A percentile compares a stretch with the other conserved stretches of the same genome.
phyloP scores from a whole-genome alignment of 2,888 invertebrate species.

The Cheilosia pagana region DNA sequence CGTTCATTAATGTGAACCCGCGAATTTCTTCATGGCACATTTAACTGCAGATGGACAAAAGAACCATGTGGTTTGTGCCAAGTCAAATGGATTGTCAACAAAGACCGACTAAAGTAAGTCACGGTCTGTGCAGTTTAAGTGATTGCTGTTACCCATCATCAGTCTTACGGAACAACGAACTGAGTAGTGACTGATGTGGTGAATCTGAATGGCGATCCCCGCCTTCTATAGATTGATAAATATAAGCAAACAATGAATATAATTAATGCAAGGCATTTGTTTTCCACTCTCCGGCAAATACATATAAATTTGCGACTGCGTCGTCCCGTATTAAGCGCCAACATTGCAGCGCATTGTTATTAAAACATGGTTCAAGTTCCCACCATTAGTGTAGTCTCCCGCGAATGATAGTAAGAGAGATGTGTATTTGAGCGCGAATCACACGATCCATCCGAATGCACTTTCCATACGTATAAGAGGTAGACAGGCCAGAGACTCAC shows the following conservation, averaged over 20 bases:
- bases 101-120: slow-evolving; percentile 47
- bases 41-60: slow-evolving; percentile 67
- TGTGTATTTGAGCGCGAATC: slow-evolving; percentile 49
- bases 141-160: slow-evolving; percentile 69
- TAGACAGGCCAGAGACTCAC: slow-evolving; percentile 61
- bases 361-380: slow-evolving; percentile 46
- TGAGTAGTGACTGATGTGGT: background rate
- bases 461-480: slow-evolving; percentile 48
- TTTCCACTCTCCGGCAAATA: slow-evolving; percentile 3
- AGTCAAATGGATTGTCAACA: slow-evolving; percentile 73
- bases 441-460: slow-evolving; percentile 65
- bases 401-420: slow-evolving; percentile 26
- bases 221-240: slow-evolving; percentile 34
- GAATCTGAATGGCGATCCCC: background rate
- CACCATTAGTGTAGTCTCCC: slow-evolving; percentile 38
- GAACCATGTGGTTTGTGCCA: slow-evolving; percentile 47
- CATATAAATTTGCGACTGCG: slow-evolving; percentile 28
- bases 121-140: slow-evolving; percentile 69
- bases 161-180: slow-evolving; percentile 29
- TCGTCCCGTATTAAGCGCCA: slow-evolving; percentile 16
- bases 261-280: slow-evolving; percentile 39
- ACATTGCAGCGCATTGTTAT: slow-evolving; percentile 16
- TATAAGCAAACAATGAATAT: slow-evolving; percentile 13
- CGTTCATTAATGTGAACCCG: slow-evolving; percentile 1
- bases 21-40: slow-evolving; percentile 53